Percentiles rank a stretch among this genome's conserved stretches.
phyloP scores from a whole-genome alignment of 2,113 vertebrate genomes.

The Engystomops pustulosus region DNA sequence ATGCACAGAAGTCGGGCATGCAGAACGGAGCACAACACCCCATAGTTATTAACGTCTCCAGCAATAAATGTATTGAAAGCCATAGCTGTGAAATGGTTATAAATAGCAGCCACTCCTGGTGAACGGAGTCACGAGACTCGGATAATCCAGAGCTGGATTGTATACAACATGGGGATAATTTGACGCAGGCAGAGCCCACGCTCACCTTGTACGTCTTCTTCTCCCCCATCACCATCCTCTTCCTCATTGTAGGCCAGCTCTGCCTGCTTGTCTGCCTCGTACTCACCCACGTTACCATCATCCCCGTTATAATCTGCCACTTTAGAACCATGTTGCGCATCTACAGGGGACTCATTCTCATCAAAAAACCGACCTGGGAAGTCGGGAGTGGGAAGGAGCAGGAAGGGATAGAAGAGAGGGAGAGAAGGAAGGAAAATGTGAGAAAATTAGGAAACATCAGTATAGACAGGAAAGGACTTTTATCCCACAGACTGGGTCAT shows the following conservation, averaged over 20 bases:
- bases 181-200: slow-evolving; percentile 79
- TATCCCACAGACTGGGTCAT: slow-evolving; percentile 8
- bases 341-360: slow-evolving; percentile 99
- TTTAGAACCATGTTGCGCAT: slow-evolving; percentile 98
- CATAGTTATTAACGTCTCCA: neutral
- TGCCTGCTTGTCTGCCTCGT: slow-evolving; percentile 99
- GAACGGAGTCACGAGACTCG: neutral
- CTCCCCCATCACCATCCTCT: slow-evolving; percentile 99
- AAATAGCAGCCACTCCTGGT: neutral
- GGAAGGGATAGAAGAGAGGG: slow-evolving; percentile 67
- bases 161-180: neutral
- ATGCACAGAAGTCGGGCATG: slow-evolving; percentile 18
- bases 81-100: neutral
- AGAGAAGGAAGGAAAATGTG: slow-evolving; percentile 58
- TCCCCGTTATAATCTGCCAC: slow-evolving; percentile 99
- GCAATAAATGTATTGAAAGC: slow-evolving; percentile 16
- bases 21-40: neutral
- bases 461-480: slow-evolving; percentile 27
- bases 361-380: slow-evolving; percentile 99
- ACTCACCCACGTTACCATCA: slow-evolving; percentile 99
- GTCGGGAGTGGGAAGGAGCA: slow-evolving; percentile 90
- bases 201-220: slow-evolving; percentile 99
- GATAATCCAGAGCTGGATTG: neutral
- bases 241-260: slow-evolving; percentile 99
- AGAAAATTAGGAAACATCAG: slow-evolving; percentile 43